Evolutionary conservation across 2,888 invertebrate species (phyloP), one percentile per base, ranked within the genome.

Genomic region (Macaria liturata): DNA sequence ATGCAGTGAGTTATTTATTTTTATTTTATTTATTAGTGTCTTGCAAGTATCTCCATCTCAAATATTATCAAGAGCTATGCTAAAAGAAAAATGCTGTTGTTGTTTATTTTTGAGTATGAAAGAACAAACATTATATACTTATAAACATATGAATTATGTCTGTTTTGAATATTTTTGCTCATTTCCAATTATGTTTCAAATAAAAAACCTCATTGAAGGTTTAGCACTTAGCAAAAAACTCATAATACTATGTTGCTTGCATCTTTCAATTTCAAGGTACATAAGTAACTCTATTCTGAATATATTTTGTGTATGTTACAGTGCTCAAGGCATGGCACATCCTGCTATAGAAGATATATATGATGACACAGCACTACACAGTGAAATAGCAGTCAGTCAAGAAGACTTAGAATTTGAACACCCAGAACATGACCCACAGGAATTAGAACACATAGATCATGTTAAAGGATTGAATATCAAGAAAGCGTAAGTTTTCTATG

Each of bases 271-370:
- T 20, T 20, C 20, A 20, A 20, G 2, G 20, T 20, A 20, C 20
- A 20, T 20, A 20, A 2, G 20, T 20, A 20, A 44, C 5, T 43
- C 4, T 46, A 31, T 32, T 8, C 7, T 3, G 9, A 31, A 31
- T 31, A 4, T 32, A 51, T 49, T 47, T 49, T 40, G 49, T 37
- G 7, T 37, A 37, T 37, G 4, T 37, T 7, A 4, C 7, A 86
- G 83, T 62, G 69, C 77, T 31, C 83, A 78, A 71, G 87, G 85
- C 2, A 62, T 90, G 44, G 71, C 80, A 5, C 84, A 87, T 58
- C 81, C 86, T 32, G 80, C 84, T 1, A 71, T 89, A 56, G 89
- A 88, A 32, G 90, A 90, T n/a, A 75, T 90, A 9, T 82, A 81
- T 66, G 87, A 87, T 55, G 91, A 91, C 47, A 62, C 77, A 42